These are phyloP conservation scores for Brachyopa scutellaris DNA, from an alignment of 2,888 invertebrate species.

Conservation along the genomic window DNA sequence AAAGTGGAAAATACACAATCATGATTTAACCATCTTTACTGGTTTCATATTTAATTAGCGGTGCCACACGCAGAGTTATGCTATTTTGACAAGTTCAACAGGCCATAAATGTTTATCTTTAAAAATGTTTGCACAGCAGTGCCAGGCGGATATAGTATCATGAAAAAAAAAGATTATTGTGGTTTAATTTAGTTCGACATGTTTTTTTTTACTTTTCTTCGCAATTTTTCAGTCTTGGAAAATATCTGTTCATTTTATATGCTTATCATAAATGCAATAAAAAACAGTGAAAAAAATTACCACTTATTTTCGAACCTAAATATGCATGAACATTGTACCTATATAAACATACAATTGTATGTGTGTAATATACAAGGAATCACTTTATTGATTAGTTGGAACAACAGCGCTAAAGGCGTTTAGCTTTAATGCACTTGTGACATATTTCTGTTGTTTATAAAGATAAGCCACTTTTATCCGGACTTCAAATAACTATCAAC, in stretches of 20 bases:
- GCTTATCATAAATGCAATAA: not conserved
- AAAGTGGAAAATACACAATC: not conserved
- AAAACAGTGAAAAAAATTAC: no score
- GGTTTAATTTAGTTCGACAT: not conserved
- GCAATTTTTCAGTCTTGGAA: not conserved
- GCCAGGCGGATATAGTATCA: not conserved
- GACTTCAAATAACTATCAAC: no score
- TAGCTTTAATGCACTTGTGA: no score
- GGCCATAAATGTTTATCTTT: slow-evolving; percentile 12
- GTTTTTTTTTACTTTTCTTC: not conserved
- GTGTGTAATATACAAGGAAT: no score
- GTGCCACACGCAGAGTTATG: not conserved
- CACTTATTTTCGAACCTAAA: no score
- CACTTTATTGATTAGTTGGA: no score
- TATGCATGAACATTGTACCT: no score
- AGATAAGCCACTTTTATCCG: no score
- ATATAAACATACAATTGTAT: no score
- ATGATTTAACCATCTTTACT: not conserved
- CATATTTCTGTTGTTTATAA: no score
- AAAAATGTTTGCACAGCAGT: not conserved
- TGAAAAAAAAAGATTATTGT: not conserved
- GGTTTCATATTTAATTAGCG: slow-evolving; percentile 20
- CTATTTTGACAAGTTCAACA: not conserved
- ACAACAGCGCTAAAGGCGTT: no score
- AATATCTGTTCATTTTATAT: slow-evolving; percentile 9